Conservation (phyloP, 2,113 vertebrate species). For the Scytalopus superciliaris region DNA sequence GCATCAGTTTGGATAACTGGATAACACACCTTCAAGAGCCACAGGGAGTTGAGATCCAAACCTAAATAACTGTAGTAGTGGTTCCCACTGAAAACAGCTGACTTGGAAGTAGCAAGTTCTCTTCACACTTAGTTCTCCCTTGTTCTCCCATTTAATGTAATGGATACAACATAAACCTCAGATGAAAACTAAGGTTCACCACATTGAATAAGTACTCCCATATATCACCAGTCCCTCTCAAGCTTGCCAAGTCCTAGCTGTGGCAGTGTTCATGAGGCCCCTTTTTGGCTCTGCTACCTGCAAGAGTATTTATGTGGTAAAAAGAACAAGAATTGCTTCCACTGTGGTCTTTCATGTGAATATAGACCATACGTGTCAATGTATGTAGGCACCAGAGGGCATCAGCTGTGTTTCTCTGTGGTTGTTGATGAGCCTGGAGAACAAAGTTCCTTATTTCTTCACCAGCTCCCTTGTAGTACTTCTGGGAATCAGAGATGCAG, state of each 20-base stretch:
- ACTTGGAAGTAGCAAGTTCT: not conserved
- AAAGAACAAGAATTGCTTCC: not conserved
- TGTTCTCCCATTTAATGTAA: not conserved
- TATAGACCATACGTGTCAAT: not conserved
- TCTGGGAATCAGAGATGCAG: not conserved
- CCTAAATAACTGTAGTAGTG: not conserved
- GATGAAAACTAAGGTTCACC: constrained; percentile 17
- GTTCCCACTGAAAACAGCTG: not conserved
- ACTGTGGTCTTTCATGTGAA: not conserved
- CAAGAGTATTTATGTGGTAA: not conserved
- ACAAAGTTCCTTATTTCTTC: not conserved
- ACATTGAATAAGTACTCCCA: not conserved
- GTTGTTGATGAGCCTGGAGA: not conserved
- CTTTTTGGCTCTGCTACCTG: not conserved
- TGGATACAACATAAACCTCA: not conserved
- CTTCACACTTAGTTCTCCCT: not conserved
- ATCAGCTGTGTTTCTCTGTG: not conserved
- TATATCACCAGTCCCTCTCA: not conserved
- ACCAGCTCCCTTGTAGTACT: not conserved
- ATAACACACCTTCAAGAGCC: not conserved
- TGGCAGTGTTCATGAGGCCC: not conserved
- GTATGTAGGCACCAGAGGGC: not conserved
- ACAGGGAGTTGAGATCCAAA: not conserved
- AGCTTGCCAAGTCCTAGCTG: not conserved
- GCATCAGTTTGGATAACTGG: not conserved